Base-by-base conservation (phyloP, 1,140 invertebrate genomes). In the Ephestia elutella region DNA sequence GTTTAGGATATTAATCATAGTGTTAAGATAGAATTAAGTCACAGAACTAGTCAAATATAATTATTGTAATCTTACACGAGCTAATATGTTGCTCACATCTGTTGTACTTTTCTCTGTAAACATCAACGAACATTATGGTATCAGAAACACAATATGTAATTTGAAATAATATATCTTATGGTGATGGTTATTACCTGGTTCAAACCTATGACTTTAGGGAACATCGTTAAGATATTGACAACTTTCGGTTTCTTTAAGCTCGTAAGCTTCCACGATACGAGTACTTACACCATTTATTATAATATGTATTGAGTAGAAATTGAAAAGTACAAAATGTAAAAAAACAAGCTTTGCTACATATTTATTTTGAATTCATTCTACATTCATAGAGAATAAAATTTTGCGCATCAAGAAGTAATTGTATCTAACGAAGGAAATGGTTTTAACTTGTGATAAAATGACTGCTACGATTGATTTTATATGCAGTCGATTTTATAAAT, bases 1-100 rank as follows among this genome's bases (percentile, higher is more conserved):
- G 76, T 78, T 77, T 83, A 82, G 74, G 65, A 64, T 64, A 66
- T 60, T 65, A 68, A 62, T 62, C 49, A 57, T 62, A 62, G 57
- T 59, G 51, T 49, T 78, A 67, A 73, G 64, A 62, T 73, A 68
- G 63, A 68, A 60, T 66, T 71, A 66, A 70, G 62, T 49, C 71
- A 76, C 71, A 75, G 70, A 78, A 86, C 85, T 87, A 87, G 85
- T 87, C 85, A 87, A 82, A 83, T 73, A 68, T 82, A 32, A 78
- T 75, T 25, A 25, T 3, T 75, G 66, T 75, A 76, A 71, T 70
- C 38, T 44, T 2, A 44, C 38, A 44, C 68, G 77, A 74, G 77
- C 76, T 78, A 74, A 75, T 68, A 56, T 64, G 65, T 75, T 75
- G 73, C 78, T 86, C 78, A 78, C 80, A 51, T 64, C 62, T 65